Evolutionary conservation across 2,888 invertebrate genomes (phyloP).

Genomic region (Aphidoletes aphidimyza): DNA sequence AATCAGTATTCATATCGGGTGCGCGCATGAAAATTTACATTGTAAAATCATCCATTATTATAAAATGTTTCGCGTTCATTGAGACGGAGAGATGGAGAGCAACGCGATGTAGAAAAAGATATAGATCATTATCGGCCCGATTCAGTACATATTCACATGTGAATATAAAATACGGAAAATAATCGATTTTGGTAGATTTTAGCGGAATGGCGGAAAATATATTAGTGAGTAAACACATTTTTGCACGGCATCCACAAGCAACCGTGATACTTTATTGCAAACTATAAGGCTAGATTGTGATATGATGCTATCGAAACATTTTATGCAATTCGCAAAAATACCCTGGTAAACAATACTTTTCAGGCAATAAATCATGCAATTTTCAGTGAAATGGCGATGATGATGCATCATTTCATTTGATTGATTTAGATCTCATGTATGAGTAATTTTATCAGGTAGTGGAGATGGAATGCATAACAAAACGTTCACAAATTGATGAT

Average conservation of each 20-base stretch:
- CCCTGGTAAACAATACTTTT: neutral
- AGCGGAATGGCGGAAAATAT: neutral
- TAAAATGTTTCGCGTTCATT: neutral
- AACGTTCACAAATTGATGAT: too few relatives aligned
- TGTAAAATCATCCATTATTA: slow-evolving; percentile 20
- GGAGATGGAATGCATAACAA: neutral
- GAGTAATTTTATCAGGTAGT: slow-evolving; percentile 11
- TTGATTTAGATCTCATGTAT: slow-evolving; percentile 45
- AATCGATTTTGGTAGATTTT: neutral
- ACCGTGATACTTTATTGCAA: neutral
- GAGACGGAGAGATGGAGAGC: too few relatives aligned
- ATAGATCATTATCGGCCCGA: neutral
- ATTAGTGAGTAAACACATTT: slow-evolving; percentile 14
- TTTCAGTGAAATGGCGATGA: neutral
- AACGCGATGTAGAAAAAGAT: too few relatives aligned
- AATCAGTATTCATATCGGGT: slow-evolving; percentile 46
- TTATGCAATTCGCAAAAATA: neutral
- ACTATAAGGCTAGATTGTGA: neutral
- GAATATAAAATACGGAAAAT: neutral
- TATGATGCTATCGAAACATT: neutral
- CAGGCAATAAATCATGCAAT: neutral
- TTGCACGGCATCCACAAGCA: slow-evolving; percentile 3
- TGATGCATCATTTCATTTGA: slow-evolving; percentile 4
- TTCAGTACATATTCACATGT: neutral
- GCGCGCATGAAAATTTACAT: slow-evolving; percentile 12